phyloP scores from a whole-genome alignment of 2,797 vertebrate genomes.

The Brachymystax lenok region DNA sequence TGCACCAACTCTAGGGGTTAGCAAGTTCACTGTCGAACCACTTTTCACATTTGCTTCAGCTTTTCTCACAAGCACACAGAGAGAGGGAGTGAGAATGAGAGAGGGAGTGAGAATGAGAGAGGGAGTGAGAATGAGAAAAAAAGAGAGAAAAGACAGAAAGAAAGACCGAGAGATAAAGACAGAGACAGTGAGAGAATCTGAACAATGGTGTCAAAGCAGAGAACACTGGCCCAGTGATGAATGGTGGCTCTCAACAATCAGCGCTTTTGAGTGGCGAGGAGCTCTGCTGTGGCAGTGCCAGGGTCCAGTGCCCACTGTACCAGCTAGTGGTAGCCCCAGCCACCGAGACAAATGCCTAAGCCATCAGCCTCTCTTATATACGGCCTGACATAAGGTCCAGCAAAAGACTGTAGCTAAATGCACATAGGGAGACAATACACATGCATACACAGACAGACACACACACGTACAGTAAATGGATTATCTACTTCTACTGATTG shows the following conservation, averaged over 20 bases:
- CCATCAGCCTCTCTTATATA: background rate
- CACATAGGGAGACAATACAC: background rate
- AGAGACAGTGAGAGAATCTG: conserved; percentile 60
- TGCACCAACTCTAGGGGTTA: background rate
- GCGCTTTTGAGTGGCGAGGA: conserved; percentile 80
- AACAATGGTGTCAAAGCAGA: conserved; percentile 91
- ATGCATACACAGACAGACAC: conserved; percentile 31
- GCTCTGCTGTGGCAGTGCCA: conserved; percentile 72
- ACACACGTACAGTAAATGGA: conserved; percentile 16
- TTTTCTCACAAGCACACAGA: background rate
- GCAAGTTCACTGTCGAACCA: conserved; percentile 2
- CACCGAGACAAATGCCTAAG: conserved; percentile 2
- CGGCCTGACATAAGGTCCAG: background rate
- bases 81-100: background rate
- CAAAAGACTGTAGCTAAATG: background rate
- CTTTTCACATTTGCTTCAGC: background rate
- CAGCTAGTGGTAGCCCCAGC: conserved; percentile 79
- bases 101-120: background rate
- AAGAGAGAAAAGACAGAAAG: conserved; percentile 27
- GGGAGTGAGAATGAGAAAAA: background rate
- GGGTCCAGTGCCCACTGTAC: conserved; percentile 72
- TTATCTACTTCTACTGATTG: background rate
- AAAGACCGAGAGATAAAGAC: background rate
- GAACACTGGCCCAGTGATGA: conserved; percentile 79
- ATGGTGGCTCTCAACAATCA: conserved; percentile 83